Conservation (phyloP, 1,140 invertebrate genomes). For the Leptinotarsa lineolata region DNA sequence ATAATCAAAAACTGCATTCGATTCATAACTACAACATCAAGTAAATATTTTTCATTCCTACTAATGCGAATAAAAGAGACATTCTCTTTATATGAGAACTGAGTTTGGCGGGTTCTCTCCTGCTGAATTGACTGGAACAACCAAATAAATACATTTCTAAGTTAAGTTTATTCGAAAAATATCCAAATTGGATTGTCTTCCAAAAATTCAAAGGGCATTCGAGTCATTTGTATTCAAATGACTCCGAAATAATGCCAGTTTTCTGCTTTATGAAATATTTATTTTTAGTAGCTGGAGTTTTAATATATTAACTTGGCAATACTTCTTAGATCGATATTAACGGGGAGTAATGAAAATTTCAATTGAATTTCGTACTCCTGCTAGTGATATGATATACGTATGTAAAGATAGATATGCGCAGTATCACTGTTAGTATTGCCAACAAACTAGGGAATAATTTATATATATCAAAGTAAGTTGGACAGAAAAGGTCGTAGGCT, state of each 20-base stretch:
- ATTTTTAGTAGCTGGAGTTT: background rate
- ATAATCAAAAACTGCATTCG: no score
- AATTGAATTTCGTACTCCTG: background rate
- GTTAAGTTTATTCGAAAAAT: conserved; percentile 32
- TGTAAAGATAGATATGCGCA: background rate
- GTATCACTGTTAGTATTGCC: background rate
- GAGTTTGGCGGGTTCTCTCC: background rate
- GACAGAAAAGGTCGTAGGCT: no score
- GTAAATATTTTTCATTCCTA: no score
- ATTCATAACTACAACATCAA: no score
- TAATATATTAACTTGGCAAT: conserved; percentile 4
- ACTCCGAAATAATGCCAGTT: background rate
- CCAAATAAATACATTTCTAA: conserved; percentile 44
- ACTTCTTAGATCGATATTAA: background rate
- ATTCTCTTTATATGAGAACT: background rate
- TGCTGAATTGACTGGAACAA: conserved; percentile 44
- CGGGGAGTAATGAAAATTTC: background rate
- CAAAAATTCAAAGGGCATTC: conserved; percentile 41
- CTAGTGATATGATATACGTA: conserved; percentile 5
- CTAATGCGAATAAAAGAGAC: background rate
- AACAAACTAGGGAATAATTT: background rate
- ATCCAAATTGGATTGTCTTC: conserved; percentile 42
- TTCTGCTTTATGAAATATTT: conserved; percentile 16
- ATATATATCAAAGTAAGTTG: no score
- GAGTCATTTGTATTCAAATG: conserved; percentile 11